phyloP scores from a whole-genome alignment of 2,797 vertebrate genomes.

The Siniperca undulata region DNA sequence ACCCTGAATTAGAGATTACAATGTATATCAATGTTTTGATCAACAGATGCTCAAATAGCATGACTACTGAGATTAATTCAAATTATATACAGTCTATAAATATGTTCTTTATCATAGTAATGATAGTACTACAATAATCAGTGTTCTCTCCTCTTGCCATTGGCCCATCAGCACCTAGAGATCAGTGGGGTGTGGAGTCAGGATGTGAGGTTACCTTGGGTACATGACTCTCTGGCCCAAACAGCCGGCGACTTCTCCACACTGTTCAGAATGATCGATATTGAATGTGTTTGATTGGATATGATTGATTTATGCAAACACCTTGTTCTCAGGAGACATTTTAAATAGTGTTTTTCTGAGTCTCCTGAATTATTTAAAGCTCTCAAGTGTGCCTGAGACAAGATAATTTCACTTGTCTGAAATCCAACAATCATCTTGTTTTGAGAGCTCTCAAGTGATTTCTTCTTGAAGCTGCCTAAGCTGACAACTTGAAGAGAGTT shows the following conservation, averaged over 20 bases:
- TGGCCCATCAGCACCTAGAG: constrained; percentile 90
- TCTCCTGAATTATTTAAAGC: constrained; percentile 61
- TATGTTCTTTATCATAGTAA: constrained; percentile 8
- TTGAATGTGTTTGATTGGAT: constrained; percentile 58
- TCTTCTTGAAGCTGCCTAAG: constrained; percentile 38
- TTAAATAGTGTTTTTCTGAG: constrained; percentile 24
- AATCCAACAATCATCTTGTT: constrained; percentile 61
- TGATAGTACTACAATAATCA: constrained; percentile 11
- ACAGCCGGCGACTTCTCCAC: constrained; percentile 85
- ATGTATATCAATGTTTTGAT: not conserved
- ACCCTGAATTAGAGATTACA: not conserved
- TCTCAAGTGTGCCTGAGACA: constrained; percentile 39
- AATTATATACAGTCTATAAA: not conserved
- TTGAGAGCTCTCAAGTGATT: constrained; percentile 56
- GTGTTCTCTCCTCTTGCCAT: constrained; percentile 84
- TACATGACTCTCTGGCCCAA: constrained; percentile 98
- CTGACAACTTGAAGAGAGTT: constrained; percentile 45
- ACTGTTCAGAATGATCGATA: constrained; percentile 52
- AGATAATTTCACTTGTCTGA: constrained; percentile 55
- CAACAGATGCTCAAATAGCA: constrained; percentile 4
- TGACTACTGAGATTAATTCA: not conserved
- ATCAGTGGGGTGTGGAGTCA: constrained; percentile 93
- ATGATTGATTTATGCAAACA: constrained; percentile 61
- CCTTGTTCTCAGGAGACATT: constrained; percentile 30
- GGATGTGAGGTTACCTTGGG: constrained; percentile 98